Evolutionary conservation across 2,888 invertebrate species (phyloP).

Genomic region (Pollenia labialis): DNA sequence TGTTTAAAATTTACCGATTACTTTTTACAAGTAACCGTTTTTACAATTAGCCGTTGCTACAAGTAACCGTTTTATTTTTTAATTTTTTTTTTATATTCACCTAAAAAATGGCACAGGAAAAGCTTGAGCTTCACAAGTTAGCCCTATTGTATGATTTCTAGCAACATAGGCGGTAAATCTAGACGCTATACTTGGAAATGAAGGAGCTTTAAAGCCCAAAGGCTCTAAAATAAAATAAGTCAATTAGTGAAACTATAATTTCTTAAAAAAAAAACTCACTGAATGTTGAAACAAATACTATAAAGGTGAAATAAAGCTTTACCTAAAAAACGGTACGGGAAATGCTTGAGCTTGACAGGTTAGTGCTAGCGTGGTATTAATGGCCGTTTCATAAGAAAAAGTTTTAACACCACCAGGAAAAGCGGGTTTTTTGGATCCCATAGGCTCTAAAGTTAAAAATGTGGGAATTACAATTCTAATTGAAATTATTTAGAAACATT

Average conservation of each 20-base stretch:
- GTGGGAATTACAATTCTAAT: too few relatives aligned
- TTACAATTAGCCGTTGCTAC: too few relatives aligned
- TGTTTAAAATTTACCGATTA: background rate
- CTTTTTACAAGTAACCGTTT: background rate
- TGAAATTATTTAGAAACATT: background rate
- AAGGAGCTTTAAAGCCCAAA: slow-evolving; percentile 88
- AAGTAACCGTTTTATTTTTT: background rate
- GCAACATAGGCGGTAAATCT: slow-evolving; percentile 86
- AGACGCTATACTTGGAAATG: slow-evolving; percentile 88
- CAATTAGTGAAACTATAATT: background rate
- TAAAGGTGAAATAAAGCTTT: slow-evolving; percentile 74
- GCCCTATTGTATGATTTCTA: slow-evolving; percentile 85
- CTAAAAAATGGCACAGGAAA: slow-evolving; percentile 88
- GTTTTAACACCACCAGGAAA: slow-evolving; percentile 84
- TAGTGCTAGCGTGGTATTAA: slow-evolving; percentile 82
- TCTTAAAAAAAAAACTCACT: background rate
- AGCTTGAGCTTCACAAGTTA: slow-evolving; percentile 89
- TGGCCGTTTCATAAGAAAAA: slow-evolving; percentile 79
- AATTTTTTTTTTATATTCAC: slow-evolving; percentile 80
- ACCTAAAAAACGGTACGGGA: slow-evolving; percentile 90
- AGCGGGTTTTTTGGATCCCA: slow-evolving; percentile 86
- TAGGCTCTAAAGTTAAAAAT: slow-evolving; percentile 84
- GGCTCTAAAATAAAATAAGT: slow-evolving; percentile 84
- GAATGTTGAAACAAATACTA: slow-evolving; percentile 1
- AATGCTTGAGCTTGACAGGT: slow-evolving; percentile 88